Base-by-base conservation (phyloP, 2,113 vertebrate species). In the Phalacrocorax pelagicus region DNA sequence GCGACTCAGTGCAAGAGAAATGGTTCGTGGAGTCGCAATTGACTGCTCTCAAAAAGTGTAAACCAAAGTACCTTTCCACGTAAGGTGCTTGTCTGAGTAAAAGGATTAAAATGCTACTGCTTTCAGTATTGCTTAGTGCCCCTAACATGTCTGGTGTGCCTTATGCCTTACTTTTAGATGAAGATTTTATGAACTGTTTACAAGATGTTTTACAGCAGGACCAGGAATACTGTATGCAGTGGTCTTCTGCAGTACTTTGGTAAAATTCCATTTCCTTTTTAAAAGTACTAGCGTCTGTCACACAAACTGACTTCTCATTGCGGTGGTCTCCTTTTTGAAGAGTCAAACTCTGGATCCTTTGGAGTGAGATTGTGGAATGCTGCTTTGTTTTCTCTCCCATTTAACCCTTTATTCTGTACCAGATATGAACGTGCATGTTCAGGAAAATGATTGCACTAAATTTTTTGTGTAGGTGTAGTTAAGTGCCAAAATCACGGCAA, bases 71-170 rank as follows among this genome's bases (percentile, higher is more conserved):
- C 97, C 97, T 98, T 98, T 96, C 95, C 97, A 75, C 19, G 9
- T 55, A 46, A 98, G 97, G 96, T 98, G 94, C 98, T 96, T 94
- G 79, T 92, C 95, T 75, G 95, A 98, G 92, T 83, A 66, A 81
- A 93, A 97, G 92, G 95, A 96, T 93, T 94, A 66, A 96, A 71
- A 67, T 40, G 93, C 94, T 93, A 88, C 94, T 97, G 95, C 97
- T 97, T 97, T 97, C 95, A 88, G 95, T 97, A 95, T 97, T 94
- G 94, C 96, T 96, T 97, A 98, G 95, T 97, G 93, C 97, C 98
- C 97, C 98, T 95, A 95, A 96, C 98, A 97, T 97, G 97, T 98
- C 98, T 98, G 97, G 97, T 98, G 98, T 98, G 98, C 98, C 98
- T 98, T 98, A 98, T 98, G 97, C 98, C 97, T 98, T 98, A 98